Conservation (phyloP, 2,797 vertebrate species). For the Paratrypauchen microcephalus region DNA sequence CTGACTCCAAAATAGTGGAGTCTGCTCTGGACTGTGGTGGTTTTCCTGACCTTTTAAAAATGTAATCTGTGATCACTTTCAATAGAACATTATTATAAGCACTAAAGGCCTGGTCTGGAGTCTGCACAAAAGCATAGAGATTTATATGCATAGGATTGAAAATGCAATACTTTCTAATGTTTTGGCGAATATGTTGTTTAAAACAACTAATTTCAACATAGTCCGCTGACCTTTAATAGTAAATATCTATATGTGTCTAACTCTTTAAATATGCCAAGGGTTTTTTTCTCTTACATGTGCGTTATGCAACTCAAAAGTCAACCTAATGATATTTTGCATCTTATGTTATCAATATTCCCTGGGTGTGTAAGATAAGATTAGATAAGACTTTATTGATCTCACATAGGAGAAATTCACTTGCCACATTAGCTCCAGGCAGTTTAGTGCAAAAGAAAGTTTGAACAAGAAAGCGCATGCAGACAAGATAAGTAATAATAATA, state of each 20-base stretch:
- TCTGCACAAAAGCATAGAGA: conserved; percentile 27
- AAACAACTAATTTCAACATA: conserved; percentile 33
- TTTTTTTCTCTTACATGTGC: conserved; percentile 9
- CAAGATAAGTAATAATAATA: no score
- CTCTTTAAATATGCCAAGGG: conserved; percentile 10
- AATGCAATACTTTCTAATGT: conserved; percentile 36
- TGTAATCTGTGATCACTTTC: conserved; percentile 58
- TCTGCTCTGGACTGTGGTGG: conserved; percentile 47
- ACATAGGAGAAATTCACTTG: no score
- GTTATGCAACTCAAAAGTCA: conserved; percentile 8
- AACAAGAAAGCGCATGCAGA: no score
- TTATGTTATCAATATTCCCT: no score
- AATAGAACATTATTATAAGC: conserved; percentile 56
- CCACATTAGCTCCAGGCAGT: no score
- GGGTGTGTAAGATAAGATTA: no score
- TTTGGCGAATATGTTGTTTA: conserved; percentile 44
- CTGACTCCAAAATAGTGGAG: conserved; percentile 38
- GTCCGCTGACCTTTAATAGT: conserved; percentile 58
- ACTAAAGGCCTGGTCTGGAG: conserved; percentile 27
- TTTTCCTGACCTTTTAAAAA: conserved; percentile 69
- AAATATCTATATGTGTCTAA: conserved; percentile 16
- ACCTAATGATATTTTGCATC: background rate
- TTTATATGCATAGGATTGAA: conserved; percentile 31
- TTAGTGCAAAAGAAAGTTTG: no score
- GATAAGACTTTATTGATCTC: no score